A percentile compares a stretch with the other conserved stretches of the same genome.
Evolutionary conservation across 2,113 vertebrate genomes (phyloP).

Genomic region (Actenoides lindsayi): DNA sequence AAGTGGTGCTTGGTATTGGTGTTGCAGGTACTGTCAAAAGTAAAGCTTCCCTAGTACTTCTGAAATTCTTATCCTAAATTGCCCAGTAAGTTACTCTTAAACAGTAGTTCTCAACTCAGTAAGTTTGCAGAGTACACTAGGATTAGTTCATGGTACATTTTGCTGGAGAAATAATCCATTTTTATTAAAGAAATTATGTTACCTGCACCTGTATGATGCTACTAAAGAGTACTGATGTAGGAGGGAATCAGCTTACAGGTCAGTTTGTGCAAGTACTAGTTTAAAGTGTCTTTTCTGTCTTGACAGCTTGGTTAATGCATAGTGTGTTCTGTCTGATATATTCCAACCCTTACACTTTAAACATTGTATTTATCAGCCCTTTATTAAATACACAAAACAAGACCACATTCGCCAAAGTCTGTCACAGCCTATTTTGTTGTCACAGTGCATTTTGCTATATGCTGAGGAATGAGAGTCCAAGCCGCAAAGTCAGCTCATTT

Average conservation of each 20-base stretch:
- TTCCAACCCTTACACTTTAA: conserved; percentile 8
- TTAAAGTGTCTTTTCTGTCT: neutral
- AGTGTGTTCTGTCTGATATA: neutral
- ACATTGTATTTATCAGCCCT: conserved; percentile 35
- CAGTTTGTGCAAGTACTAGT: neutral
- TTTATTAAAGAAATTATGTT: neutral
- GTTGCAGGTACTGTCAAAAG: neutral
- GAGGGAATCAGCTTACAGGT: neutral
- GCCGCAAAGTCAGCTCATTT: neutral
- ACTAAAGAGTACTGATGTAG: neutral
- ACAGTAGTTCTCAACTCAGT: rapidly evolving
- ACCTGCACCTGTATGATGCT: neutral
- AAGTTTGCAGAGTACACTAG: neutral
- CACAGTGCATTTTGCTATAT: neutral
- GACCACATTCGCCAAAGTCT: conserved; percentile 19
- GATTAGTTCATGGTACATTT: neutral
- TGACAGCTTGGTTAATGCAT: neutral
- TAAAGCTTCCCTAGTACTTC: neutral
- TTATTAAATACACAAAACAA: conserved; percentile 59
- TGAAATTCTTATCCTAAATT: neutral
- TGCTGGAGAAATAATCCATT: neutral
- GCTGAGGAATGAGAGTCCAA: conserved; percentile 46
- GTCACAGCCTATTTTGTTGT: conserved; percentile 64
- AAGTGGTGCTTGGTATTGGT: neutral
- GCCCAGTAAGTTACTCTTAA: neutral